These are phyloP conservation scores for Cichlasoma orientale DNA, from an alignment of 2,797 vertebrate genomes.

Conservation along the genomic window DNA sequence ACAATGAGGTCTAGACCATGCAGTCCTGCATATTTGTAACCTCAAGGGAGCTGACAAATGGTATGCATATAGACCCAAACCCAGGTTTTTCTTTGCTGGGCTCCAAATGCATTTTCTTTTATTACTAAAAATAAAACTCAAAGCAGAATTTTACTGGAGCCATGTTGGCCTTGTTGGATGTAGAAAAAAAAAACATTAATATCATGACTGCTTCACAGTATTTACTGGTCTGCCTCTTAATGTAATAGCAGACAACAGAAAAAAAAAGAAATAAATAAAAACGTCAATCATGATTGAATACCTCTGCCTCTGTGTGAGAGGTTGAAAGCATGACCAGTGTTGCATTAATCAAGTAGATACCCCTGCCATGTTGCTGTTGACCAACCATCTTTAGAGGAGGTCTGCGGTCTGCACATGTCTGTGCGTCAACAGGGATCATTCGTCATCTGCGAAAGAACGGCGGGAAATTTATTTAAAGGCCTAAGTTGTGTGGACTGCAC, in stretches of 20 bases:
- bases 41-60: slow-evolving; percentile 40
- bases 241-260: slow-evolving; percentile 1
- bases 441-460: slow-evolving; percentile 11
- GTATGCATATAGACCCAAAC: slow-evolving; percentile 10
- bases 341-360: slow-evolving; percentile 51
- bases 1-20: slow-evolving; percentile 39
- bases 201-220: background rate
- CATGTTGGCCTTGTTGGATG: background rate
- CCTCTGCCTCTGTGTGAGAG: background rate
- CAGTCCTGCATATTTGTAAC: slow-evolving; percentile 47
- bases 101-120: slow-evolving; percentile 37
- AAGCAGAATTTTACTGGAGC: background rate
- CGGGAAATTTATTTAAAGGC: background rate
- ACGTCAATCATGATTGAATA: slow-evolving; percentile 24
- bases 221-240: slow-evolving; percentile 1
- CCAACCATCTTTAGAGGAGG: slow-evolving; percentile 12
- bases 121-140: slow-evolving; percentile 25
- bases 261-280: background rate
- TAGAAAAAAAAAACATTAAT: background rate
- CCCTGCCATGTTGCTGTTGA: slow-evolving; percentile 38
- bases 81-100: slow-evolving; percentile 1
- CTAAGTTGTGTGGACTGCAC: too few species aligned
- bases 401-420: background rate
- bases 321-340: slow-evolving; percentile 5
- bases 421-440: background rate